Base-by-base conservation (phyloP, 2,888 invertebrate species). In the Lobophora halterata region DNA sequence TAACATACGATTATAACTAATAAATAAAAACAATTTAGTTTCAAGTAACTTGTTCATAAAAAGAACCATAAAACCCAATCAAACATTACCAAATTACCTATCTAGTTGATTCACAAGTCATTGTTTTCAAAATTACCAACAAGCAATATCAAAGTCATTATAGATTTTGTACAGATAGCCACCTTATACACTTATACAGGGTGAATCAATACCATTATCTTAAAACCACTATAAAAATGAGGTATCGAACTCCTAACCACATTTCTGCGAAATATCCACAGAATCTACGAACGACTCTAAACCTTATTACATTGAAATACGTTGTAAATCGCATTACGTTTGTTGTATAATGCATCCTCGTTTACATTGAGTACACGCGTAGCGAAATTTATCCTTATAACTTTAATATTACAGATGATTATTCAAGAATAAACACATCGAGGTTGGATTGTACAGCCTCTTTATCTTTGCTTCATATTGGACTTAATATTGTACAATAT, bases 121-220 rank as follows among this genome's bases (percentile, higher is more conserved):
- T 11, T 36, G 20, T 25, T 3, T 10, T 20, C 24, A 29, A 32
- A 33, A 34, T 33, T 43, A 37, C n/a, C n/a, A n/a, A n/a, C 48
- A 39, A 31, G 41, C 20, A 36, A 46, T 41, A 46, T 49, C 33
- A 66, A 65, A 67, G 46, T 57, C 68, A 71, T 73, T 66, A 70
- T 60, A 69, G 69, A 76, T 71, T 46, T 58, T 63, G 56, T 65
- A 60, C 65, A 65, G 73, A 75, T 75, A 71, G 61, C 65, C 67
- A 49, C 69, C 31, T 40, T 41, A 64, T 69, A 69, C 58, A 67
- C 31, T 40, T 41, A 64, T 69, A 69, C 58, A 67, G 68, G 73
- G 78, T 79, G 77, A 86, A 82, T 81, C 86, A 86, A 86, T 85
- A 83, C 75, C 75, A 86, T 86, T 83, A 86, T 79, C 80, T 80